Base-by-base conservation (phyloP, 2,888 invertebrate species). In the Eristalis pertinax region DNA sequence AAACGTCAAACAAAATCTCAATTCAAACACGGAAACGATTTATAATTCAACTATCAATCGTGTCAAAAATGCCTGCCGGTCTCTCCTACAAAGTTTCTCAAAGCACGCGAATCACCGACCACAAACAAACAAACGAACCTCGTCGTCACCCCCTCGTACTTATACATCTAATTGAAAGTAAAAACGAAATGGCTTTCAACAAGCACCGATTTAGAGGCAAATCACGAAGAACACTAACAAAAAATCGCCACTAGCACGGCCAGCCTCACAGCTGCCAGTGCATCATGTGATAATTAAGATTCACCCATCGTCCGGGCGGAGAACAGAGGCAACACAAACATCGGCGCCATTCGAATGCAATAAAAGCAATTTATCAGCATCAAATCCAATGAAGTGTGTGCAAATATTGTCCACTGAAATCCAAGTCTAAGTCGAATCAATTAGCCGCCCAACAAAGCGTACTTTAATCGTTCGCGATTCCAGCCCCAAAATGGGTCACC, bases 401-500 rank as follows among this genome's bases (percentile, higher is more conserved):
- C 43, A 50, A 50, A 11, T 13, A 38, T 10, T 38, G 13, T 0
- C 38, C 11, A 13, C 13, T 38, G 38, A 38, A 38, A 50, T 8
- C 50, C 19, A 19, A 29, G 43, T 22, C 43, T 4, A 43, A 43
- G 13, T n/a, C 43, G 19, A 68, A 10, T 50, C 69, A 56, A 69
- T 56, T 35, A 69, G 32, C 35, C 35, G 7, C 22, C 50, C 50
- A 29, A 50, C 29, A 10, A 15, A 43, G 43, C 43, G 41, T n/a
- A 43, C 50, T 50, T 29, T 29, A 50, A 56, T 68, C 68, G 13
- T 11, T 29, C 32, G n/a, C 29, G 50, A 56, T 68, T 38, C 38
- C 38, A 13, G 38, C 38, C 4, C 50, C 65, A 24, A 82, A 75
- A 58, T 83, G 68, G 83, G 78, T 78, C 78, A 78, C 58, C 22